A percentile compares a stretch with the other conserved stretches of the same genome.
Conservation (phyloP, 2,888 invertebrate genomes). For the Cheilosia soror region DNA sequence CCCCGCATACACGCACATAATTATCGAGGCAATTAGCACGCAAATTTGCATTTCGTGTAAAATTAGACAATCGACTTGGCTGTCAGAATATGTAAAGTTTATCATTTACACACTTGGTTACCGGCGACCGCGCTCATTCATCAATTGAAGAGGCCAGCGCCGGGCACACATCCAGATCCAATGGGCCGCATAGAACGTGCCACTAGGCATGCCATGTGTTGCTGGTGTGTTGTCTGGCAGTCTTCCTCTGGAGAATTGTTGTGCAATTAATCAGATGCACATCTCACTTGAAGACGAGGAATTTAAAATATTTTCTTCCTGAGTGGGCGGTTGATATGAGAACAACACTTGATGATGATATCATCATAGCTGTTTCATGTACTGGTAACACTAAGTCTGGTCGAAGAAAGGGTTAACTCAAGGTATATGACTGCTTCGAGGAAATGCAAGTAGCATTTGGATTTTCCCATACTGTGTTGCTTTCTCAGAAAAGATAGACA, state of each 20-base stretch:
- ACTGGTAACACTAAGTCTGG: not conserved
- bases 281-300: conserved; percentile 66
- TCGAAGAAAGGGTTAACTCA: conserved; percentile 10
- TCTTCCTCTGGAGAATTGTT: conserved; percentile 57
- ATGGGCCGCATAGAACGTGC: conserved; percentile 37
- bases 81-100: conserved; percentile 36
- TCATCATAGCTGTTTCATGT: conserved; percentile 23
- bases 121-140: conserved; percentile 16
- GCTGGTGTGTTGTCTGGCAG: conserved; percentile 36
- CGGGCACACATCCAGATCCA: conserved; percentile 17
- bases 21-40: conserved; percentile 73
- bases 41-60: conserved; percentile 71
- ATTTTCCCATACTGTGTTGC: conserved; percentile 39
- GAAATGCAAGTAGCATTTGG: conserved; percentile 20
- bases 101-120: conserved; percentile 38
- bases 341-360: conserved; percentile 57
- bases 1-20: conserved; percentile 45
- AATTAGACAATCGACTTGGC: conserved; percentile 67
- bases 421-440: not conserved
- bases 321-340: conserved; percentile 63
- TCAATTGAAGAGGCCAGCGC: conserved; percentile 55
- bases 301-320: conserved; percentile 63
- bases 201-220: conserved; percentile 3
- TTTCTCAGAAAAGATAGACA: conserved; percentile 12
- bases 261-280: conserved; percentile 72